A percentile compares a stretch with the other conserved stretches of the same genome.
Evolutionary conservation across 2,888 invertebrate genomes (phyloP).

Genomic region (Lumbricus terrestris): DNA sequence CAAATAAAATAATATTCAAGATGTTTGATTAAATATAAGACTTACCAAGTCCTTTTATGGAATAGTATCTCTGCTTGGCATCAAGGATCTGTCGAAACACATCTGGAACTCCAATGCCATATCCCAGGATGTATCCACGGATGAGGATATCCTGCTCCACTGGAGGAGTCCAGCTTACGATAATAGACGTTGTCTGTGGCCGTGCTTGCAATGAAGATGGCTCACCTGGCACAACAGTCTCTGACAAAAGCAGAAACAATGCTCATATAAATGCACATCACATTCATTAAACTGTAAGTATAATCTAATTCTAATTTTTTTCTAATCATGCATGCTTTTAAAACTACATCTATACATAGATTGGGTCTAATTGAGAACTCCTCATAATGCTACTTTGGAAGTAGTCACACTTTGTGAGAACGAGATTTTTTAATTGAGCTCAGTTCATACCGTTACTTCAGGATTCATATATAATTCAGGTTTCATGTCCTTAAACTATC

Average conservation of each 20-base stretch:
- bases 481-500: background rate
- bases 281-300: background rate
- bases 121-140: conserved; percentile 86
- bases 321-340: background rate
- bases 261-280: background rate
- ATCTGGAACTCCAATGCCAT: conserved; percentile 95
- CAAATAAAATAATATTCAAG: background rate
- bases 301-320: background rate
- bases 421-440: background rate
- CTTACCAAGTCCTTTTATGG: conserved; percentile 76
- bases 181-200: conserved; percentile 80
- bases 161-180: conserved; percentile 84
- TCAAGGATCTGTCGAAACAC: conserved; percentile 77
- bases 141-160: conserved; percentile 77
- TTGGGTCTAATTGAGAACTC: background rate
- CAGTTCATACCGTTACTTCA: background rate
- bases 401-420: background rate
- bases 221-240: conserved; percentile 74
- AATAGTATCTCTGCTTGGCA: conserved; percentile 76
- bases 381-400: background rate
- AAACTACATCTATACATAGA: background rate
- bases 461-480: too few relatives aligned
- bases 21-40: conserved; percentile 32
- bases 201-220: conserved; percentile 80
- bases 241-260: conserved; percentile 42